Base-by-base conservation (phyloP, 2,797 vertebrate species). In the Pachyuromys duprasi region DNA sequence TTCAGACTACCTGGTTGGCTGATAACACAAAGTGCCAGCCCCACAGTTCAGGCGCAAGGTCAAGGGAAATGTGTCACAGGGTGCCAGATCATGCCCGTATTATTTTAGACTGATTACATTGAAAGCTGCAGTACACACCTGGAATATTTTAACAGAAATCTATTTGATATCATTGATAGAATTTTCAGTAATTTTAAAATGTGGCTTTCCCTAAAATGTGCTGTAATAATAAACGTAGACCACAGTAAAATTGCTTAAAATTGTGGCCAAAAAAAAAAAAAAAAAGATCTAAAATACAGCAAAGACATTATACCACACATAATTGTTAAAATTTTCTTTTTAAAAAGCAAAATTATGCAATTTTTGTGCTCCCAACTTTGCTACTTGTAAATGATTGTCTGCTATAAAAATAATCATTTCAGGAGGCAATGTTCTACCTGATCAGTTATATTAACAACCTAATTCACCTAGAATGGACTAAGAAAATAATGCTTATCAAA, bases 291-390 rank as follows among this genome's bases (percentile, higher is more conserved):
- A 80, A 60, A 60, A 65, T 31, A 92, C 60, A n/a, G 53, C 33
- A 81, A 31, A 88, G 72, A 39, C 28, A 42, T 67, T 83, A 63
- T 83, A 70, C 33, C 2, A 82, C 53, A 93, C n/a, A 12, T 11
- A 87, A 96, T 36, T 95, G 94, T 80, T 76, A 84, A 28, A 87
- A 55, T 75, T 93, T 93, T 67, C 82, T 87, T 82, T 45, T 39
- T 39, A 74, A 81, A 84, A 82, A 49, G 12, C 53, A 90, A 81
- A 13, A 15, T 20, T 74, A 67, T 94, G 86, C 72, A 78, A 60
- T 55, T 81, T 84, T 89, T 42, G 39, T 63, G 17, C 18, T 94
- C 22, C 12, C 53, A 65, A 55, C 92, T 92, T 89, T 17, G 45
- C 39, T 81, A 79, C 55, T 91, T 33, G n/a, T 83, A 69, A 94